A percentile compares a stretch with the other conserved stretches of the same genome.
These are phyloP conservation scores for Narcine bancroftii DNA, from an alignment of 2,113 vertebrate species.

Conservation along the genomic window DNA sequence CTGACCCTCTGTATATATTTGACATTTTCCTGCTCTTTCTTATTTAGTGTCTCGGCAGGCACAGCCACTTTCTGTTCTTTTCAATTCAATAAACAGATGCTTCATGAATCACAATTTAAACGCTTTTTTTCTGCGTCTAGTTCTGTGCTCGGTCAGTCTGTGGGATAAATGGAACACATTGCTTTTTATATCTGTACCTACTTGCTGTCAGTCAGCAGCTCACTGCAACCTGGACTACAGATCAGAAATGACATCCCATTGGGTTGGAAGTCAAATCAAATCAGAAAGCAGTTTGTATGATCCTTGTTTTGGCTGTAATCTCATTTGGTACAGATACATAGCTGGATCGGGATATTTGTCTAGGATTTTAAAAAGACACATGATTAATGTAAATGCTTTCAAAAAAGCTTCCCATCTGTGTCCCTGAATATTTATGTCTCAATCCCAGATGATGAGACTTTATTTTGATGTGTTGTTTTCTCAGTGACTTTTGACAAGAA, in stretches of 20 bases:
- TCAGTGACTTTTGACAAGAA: not conserved
- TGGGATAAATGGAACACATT: not conserved
- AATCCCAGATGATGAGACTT: not conserved
- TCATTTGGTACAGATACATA: not conserved
- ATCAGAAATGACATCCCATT: conserved; percentile 7
- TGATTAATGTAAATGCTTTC: conserved; percentile 4
- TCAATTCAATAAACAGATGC: not conserved
- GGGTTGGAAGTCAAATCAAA: conserved; percentile 25
- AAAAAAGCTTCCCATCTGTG: not conserved
- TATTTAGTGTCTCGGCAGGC: not conserved
- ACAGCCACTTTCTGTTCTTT: not conserved
- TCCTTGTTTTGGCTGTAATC: not conserved
- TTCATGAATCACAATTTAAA: conserved; percentile 28
- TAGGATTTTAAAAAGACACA: not conserved
- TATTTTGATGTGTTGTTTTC: not conserved
- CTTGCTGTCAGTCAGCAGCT: not conserved
- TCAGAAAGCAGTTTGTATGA: not conserved
- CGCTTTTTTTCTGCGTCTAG: not conserved
- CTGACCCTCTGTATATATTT: not conserved
- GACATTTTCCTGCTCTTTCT: not conserved
- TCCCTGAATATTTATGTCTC: not conserved
- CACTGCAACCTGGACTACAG: not conserved
- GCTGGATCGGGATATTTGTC: not conserved
- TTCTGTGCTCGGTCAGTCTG: not conserved
- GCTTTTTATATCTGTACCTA: not conserved